phyloP scores from a whole-genome alignment of 2,888 invertebrate species.

The Euzophera pinguis region DNA sequence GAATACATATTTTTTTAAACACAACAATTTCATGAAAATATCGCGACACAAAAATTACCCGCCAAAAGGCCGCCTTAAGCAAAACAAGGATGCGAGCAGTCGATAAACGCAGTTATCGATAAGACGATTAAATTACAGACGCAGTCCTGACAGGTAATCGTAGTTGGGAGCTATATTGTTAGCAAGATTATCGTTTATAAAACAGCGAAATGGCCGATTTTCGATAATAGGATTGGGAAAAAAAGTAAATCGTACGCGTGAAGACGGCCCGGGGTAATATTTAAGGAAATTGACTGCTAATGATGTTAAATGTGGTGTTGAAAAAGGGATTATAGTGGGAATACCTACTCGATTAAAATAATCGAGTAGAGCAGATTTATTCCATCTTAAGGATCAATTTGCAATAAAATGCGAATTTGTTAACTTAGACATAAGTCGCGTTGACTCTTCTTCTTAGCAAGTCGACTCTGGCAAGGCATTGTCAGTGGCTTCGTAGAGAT shows the following conservation, averaged over 20 bases:
- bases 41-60: not conserved
- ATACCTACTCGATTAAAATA: not conserved
- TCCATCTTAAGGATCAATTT: no score
- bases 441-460: no score
- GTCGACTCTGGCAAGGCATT: no score
- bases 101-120: constrained; percentile 1
- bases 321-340: not conserved
- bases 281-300: constrained; percentile 1
- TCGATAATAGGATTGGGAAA: constrained; percentile 4
- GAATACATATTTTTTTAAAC: no score
- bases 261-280: not conserved
- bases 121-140: constrained; percentile 2
- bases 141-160: constrained; percentile 4
- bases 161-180: constrained; percentile 9
- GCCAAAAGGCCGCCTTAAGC: not conserved
- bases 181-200: not conserved
- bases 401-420: no score
- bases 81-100: not conserved
- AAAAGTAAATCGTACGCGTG: constrained; percentile 1
- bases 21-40: no score
- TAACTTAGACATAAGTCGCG: no score
- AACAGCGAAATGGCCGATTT: not conserved
- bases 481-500: no score
- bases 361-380: not conserved
- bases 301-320: not conserved